A percentile compares a stretch with the other conserved stretches of the same genome.
These are phyloP conservation scores for Columba livia DNA, from an alignment of 2,113 vertebrate genomes.

Conservation along the genomic window DNA sequence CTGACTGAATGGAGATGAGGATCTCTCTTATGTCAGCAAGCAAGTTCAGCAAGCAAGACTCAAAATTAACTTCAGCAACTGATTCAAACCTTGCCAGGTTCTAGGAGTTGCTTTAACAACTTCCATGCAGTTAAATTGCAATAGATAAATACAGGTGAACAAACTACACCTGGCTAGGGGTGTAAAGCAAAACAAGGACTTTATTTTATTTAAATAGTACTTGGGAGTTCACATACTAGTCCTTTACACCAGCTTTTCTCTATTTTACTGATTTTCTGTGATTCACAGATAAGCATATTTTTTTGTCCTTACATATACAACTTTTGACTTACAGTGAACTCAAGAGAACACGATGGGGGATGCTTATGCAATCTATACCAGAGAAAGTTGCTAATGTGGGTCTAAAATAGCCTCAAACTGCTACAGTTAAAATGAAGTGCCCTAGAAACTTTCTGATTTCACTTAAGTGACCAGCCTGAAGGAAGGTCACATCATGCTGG, in stretches of 20 bases:
- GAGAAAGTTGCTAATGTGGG: neutral
- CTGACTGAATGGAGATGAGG: neutral
- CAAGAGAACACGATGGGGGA: neutral
- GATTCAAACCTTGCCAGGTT: neutral
- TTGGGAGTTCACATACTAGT: neutral
- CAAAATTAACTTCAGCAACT: neutral
- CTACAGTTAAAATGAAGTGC: neutral
- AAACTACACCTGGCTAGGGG: accelerated
- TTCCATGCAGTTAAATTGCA: neutral
- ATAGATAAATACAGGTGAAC: neutral
- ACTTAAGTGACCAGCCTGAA: slow-evolving; percentile 51
- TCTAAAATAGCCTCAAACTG: slow-evolving; percentile 8
- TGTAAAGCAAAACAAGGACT: neutral
- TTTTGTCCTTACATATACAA: neutral
- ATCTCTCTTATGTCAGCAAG: neutral
- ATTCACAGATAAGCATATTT: neutral
- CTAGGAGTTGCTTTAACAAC: neutral
- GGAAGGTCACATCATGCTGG: slow-evolving; percentile 46
- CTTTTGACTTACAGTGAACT: neutral
- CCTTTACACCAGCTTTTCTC: neutral
- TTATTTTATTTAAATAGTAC: neutral
- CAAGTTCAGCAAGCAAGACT: neutral
- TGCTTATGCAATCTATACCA: neutral
- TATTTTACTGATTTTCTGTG: neutral
- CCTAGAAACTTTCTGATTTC: slow-evolving; percentile 39